These are phyloP conservation scores for Saturnia japonica DNA, from an alignment of 2,888 invertebrate genomes.

Conservation along the genomic window DNA sequence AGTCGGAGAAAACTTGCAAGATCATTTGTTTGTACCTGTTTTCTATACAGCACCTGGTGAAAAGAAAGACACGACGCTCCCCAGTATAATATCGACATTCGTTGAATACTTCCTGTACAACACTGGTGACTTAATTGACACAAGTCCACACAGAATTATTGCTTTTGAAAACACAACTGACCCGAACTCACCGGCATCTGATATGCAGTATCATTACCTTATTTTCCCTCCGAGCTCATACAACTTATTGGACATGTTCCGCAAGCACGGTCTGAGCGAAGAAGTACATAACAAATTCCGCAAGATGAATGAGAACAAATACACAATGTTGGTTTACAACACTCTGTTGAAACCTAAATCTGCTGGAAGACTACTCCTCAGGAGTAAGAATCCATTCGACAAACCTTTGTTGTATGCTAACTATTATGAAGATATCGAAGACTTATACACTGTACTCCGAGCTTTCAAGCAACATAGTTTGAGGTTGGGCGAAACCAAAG, in stretches of 20 bases:
- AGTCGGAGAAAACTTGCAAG: constrained; percentile 79
- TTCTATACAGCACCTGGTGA: constrained; percentile 53
- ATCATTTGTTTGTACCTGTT: constrained; percentile 69
- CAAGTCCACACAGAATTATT: constrained; percentile 60
- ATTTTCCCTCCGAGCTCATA: constrained; percentile 48
- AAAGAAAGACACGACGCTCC: constrained; percentile 42
- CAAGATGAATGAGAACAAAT: constrained; percentile 52
- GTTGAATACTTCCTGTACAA: constrained; percentile 71
- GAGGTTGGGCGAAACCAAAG: constrained; percentile 49
- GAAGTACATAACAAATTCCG: constrained; percentile 47
- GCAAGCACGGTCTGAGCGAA: constrained; percentile 47
- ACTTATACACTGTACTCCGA: constrained; percentile 61
- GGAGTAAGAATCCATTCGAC: constrained; percentile 84
- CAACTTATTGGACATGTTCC: constrained; percentile 51
- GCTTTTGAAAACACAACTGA: constrained; percentile 59
- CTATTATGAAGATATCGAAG: constrained; percentile 82
- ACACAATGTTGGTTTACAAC: constrained; percentile 74
- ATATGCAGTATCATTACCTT: constrained; percentile 60
- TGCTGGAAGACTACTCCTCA: constrained; percentile 84
- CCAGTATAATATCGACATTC: constrained; percentile 53
- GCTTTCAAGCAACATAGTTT: constrained; percentile 48
- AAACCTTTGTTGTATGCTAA: constrained; percentile 85
- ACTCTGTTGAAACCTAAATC: constrained; percentile 86
- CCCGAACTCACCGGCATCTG: constrained; percentile 48
- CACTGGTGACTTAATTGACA: constrained; percentile 71